A percentile compares a stretch with the other conserved stretches of the same genome.
phyloP scores from a whole-genome alignment of 2,888 invertebrate species.

The Drosophila picticornis region DNA sequence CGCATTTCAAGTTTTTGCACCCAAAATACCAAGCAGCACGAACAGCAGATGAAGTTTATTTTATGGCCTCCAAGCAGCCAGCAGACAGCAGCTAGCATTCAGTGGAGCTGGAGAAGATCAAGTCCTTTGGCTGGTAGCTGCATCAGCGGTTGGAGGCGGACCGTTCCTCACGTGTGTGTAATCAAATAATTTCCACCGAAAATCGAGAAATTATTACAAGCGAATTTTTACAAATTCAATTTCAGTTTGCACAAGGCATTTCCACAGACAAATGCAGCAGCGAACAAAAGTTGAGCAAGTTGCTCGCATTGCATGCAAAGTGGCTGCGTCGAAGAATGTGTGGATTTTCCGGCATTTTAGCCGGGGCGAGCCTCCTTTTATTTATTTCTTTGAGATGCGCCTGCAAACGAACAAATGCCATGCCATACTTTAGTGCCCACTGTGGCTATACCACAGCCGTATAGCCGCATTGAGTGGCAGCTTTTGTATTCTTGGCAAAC shows the following conservation, averaged over 20 bases:
- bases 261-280: slow-evolving; percentile 14
- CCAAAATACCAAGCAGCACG: slow-evolving; percentile 30
- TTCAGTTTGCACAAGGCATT: slow-evolving; percentile 53
- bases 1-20: slow-evolving; percentile 43
- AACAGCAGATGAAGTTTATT: slow-evolving; percentile 79
- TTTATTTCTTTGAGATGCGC: slow-evolving; percentile 79
- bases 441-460: slow-evolving; percentile 57
- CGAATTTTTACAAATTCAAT: slow-evolving; percentile 80
- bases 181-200: slow-evolving; percentile 84
- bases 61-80: slow-evolving; percentile 62
- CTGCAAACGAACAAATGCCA: slow-evolving; percentile 44
- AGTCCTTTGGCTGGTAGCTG: slow-evolving; percentile 42
- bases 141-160: slow-evolving; percentile 41
- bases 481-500: slow-evolving; percentile 84
- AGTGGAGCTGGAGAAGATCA: slow-evolving; percentile 29
- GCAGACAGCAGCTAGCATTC: slow-evolving; percentile 10
- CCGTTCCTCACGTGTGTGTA: slow-evolving; percentile 79
- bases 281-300: slow-evolving; percentile 43
- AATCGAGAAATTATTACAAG: slow-evolving; percentile 83
- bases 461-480: slow-evolving; percentile 81
- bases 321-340: slow-evolving; percentile 73
- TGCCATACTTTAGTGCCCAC: slow-evolving; percentile 14
- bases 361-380: slow-evolving; percentile 61
- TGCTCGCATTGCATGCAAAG: slow-evolving; percentile 75
- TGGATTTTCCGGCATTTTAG: slow-evolving; percentile 80